Conservation (phyloP, 2,797 vertebrate genomes). For the Gephyroberyx darwinii region DNA sequence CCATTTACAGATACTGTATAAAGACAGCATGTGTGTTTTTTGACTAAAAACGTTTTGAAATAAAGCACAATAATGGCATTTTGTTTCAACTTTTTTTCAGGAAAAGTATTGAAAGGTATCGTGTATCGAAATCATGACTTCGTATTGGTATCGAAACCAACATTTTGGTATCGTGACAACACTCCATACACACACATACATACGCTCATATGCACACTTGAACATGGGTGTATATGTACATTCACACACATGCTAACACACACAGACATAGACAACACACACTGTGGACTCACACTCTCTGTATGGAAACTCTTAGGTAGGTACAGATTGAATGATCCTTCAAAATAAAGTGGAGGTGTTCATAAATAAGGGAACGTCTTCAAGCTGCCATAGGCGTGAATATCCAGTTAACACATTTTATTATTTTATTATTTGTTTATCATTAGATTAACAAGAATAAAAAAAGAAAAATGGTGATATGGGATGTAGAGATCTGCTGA, state of each 20-base stretch:
- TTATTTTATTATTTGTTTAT: constrained; percentile 37
- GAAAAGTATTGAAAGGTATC: too few species aligned
- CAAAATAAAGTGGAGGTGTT: constrained; percentile 42
- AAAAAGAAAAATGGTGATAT: too few species aligned
- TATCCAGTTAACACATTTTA: constrained; percentile 26
- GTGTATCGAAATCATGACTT: too few species aligned
- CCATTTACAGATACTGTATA: too few species aligned
- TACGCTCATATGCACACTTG: background rate
- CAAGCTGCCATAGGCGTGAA: constrained; percentile 40
- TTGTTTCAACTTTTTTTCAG: too few species aligned
- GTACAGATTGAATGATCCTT: constrained; percentile 53
- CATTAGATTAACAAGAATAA: background rate
- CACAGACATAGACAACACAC: constrained; percentile 14
- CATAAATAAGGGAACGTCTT: constrained; percentile 55
- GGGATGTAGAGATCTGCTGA: too few species aligned
- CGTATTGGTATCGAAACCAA: too few species aligned
- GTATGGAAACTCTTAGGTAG: constrained; percentile 61
- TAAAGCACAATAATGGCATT: too few species aligned
- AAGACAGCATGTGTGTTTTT: too few species aligned
- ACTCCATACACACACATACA: background rate
- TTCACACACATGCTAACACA: background rate
- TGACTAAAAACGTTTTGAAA: too few species aligned
- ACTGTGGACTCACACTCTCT: constrained; percentile 16
- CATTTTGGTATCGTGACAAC: too few species aligned
- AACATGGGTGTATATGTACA: background rate